Base-by-base conservation (phyloP, 2,888 invertebrate species). In the Acleris sparsana region DNA sequence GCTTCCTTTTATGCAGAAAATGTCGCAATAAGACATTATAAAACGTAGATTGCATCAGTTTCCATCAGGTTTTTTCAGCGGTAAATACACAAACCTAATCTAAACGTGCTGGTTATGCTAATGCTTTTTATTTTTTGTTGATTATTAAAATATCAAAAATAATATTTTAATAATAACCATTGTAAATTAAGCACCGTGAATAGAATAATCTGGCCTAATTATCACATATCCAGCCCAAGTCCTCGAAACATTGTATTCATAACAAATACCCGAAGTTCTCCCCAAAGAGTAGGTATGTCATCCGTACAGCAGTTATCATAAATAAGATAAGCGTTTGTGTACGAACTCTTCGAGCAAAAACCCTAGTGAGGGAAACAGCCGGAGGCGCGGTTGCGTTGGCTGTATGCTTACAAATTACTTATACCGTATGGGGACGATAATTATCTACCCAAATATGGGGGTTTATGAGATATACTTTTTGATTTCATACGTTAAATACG, bases 291-390 rank as follows among this genome's bases (percentile, higher is more conserved):
- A 76, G 73, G 75, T 77, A 76, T 73, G 75, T 74, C 77, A 75
- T 72, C 62, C 71, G 71, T 69, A 67, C 75, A 81, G 82, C 80
- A 84, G 83, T 83, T 83, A 84, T 83, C 80, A 78, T 82, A 85
- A 85, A 87, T 79, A 84, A 85, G 87, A 88, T 88, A 88, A 87
- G 83, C 82, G 71, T 73, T 78, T 66, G 76, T 83, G 83, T 85
- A 72, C 71, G 72, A 74, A 79, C 74, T 75, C 76, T 78, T 82
- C 76, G 76, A 75, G 76, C 76, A 85, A 88, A 86, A 86, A 80
- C 79, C 77, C 72, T 75, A 79, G 75, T 75, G 74, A 76, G 76
- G 77, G 77, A 73, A 74, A 76, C 72, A 53, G 82, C 87, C 82
- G 62, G 63, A 66, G 85, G 87, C 86, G 76, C 78, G 86, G 86